Base-by-base conservation (phyloP, 2,797 vertebrate species). In the Urocyon cinereoargenteus region DNA sequence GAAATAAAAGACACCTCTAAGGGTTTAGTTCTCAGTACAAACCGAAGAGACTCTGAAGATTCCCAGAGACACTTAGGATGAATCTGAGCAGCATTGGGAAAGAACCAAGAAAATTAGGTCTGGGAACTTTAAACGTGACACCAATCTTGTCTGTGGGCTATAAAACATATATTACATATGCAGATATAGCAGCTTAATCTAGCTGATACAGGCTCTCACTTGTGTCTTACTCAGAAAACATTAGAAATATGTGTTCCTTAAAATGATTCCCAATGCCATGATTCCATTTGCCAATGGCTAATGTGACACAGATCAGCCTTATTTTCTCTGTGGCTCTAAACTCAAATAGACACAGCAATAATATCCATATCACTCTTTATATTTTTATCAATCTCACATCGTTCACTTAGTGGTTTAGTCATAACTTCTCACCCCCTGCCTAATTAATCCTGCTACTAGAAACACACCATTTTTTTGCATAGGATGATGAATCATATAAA, bases 11-110 rank as follows among this genome's bases (percentile, higher is more conserved):
- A 86, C 45, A 49, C 53, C 21, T 90, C 11, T 87, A 83, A 24
- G 84, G 9, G 21, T 83, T 86, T 87, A 90, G 12, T 83, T 94
- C 28, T 90, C 70, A 93, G 24, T 79, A 93, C 13, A 92, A 84
- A 62, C 8, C 15, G 55, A 40, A 95, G 53, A 86, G 40, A 59
- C 13, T 70, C 26, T 51, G 4, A 77, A 59, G 11, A 66, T 26
- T 94, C 57, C 75, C 75, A 90, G 61, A 86, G 66, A 94, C 40
- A 15, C 96, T 86, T 45, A 92, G 55, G 24, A 84, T 78, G 81
- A 82, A 87, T 90, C 55, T 86, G 16, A 86, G 22, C 85, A 77
- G 45, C 73, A 86, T 3, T 82, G 24, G n/a, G 51, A 6, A 89
- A 51, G 61, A 94, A 78, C 68, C 81, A 86, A 72, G 61, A 77